These are phyloP conservation scores for Helarctos malayanus DNA, from an alignment of 2,797 vertebrate species.

Conservation along the genomic window DNA sequence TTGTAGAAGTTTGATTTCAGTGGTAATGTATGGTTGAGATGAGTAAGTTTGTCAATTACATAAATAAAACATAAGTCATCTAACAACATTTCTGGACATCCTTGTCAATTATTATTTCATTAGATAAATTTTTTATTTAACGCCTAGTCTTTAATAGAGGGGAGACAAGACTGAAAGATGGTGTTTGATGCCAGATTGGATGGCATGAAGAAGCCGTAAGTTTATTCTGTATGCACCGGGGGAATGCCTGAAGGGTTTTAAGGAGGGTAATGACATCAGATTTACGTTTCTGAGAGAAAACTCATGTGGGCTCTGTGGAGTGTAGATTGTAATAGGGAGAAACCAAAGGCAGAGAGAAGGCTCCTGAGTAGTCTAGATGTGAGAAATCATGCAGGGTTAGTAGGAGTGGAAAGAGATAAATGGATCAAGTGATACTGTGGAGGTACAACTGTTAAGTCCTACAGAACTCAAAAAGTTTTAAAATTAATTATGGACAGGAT, in stretches of 20 bases:
- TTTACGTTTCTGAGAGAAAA: conserved; percentile 50
- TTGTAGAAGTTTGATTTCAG: conserved; percentile 52
- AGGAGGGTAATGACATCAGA: not conserved
- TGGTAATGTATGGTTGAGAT: not conserved
- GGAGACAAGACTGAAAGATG: conserved; percentile 12
- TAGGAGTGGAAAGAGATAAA: conserved; percentile 31
- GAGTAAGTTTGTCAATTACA: conserved; percentile 6
- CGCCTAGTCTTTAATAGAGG: not conserved
- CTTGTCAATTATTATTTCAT: conserved; percentile 18
- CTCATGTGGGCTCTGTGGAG: not conserved
- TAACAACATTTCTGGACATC: not conserved
- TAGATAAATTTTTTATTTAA: conserved; percentile 62
- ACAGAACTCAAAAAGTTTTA: conserved; percentile 42
- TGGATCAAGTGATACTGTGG: conserved; percentile 50
- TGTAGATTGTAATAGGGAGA: conserved; percentile 7
- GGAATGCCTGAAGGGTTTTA: conserved; percentile 27
- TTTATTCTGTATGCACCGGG: conserved; percentile 25
- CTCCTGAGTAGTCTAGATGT: not conserved
- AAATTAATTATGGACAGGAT: conserved; percentile 5
- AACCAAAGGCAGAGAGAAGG: not conserved
- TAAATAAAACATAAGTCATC: not conserved
- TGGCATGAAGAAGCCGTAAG: not conserved
- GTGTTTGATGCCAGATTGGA: conserved; percentile 14
- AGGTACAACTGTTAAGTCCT: not conserved
- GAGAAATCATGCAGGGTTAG: not conserved